Evolutionary conservation across 2,797 vertebrate genomes (phyloP).

Genomic region (Macropus fuliginosus): DNA sequence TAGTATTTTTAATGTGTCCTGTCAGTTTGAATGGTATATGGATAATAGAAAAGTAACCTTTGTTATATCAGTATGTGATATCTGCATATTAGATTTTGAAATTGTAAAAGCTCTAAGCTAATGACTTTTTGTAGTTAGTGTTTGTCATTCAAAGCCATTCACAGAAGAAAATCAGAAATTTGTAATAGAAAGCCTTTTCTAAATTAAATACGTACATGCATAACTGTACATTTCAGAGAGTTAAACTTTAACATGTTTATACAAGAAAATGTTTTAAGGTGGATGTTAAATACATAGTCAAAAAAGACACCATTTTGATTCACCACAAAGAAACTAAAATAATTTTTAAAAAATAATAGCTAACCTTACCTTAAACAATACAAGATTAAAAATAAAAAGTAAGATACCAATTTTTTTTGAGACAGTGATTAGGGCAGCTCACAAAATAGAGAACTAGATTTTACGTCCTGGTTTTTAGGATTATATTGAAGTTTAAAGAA

Average conservation of each 20-base stretch:
- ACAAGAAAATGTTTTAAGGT: neutral
- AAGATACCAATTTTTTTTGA: neutral
- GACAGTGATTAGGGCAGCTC: neutral
- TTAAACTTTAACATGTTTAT: neutral
- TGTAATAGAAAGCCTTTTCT: constrained; percentile 28
- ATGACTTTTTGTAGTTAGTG: constrained; percentile 43
- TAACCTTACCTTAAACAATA: neutral
- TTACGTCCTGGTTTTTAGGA: constrained; percentile 39
- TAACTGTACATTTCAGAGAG: neutral
- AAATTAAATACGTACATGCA: neutral
- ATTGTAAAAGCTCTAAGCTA: constrained; percentile 9
- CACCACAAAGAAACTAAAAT: neutral
- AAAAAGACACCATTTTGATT: neutral
- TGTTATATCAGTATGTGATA: constrained; percentile 33
- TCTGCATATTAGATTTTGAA: constrained; percentile 56
- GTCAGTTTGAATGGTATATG: neutral
- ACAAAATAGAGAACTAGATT: constrained; percentile 7
- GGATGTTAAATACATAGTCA: neutral
- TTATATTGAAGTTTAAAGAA: constrained; percentile 52
- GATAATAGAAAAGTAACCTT: constrained; percentile 28
- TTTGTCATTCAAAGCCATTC: constrained; percentile 50
- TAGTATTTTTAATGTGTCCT: constrained; percentile 48
- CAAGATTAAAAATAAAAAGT: neutral
- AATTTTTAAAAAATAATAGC: neutral
- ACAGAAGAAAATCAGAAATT: constrained; percentile 43